Percentiles rank a stretch among this genome's conserved stretches.
Conservation (phyloP, 2,888 invertebrate species). For the Zaprionus bogoriensis region DNA sequence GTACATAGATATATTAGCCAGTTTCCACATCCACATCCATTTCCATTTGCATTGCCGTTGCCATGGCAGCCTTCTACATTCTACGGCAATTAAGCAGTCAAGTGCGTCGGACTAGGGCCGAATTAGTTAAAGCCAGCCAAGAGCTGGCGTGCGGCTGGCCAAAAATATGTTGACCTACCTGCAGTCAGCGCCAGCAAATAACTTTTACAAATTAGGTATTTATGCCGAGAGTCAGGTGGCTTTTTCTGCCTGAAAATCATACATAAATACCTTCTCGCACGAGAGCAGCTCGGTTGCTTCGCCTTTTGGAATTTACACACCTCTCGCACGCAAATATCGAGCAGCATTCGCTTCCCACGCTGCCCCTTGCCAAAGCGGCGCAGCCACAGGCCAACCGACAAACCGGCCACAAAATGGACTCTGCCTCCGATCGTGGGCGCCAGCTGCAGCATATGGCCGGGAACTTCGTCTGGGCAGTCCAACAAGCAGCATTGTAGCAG, state of each 20-base stretch:
- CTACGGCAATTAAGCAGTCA: conserved; percentile 57
- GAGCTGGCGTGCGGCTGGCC: conserved; percentile 28
- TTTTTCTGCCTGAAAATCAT: conserved; percentile 18
- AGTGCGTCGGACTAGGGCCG: conserved; percentile 25
- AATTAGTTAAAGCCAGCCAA: neutral
- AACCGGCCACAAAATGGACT: conserved; percentile 45
- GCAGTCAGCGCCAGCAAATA: conserved; percentile 14
- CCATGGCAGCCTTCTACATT: conserved; percentile 26
- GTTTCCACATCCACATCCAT: conserved; percentile 2
- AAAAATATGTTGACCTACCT: conserved; percentile 20
- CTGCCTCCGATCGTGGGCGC: conserved; percentile 1
- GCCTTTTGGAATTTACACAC: conserved; percentile 57
- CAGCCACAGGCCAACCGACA: conserved; percentile 32
- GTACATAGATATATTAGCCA: neutral
- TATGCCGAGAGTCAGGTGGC: conserved; percentile 3
- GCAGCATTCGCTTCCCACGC: conserved; percentile 7
- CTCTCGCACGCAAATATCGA: conserved; percentile 52
- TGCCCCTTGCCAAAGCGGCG: conserved; percentile 14
- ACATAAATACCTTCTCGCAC: conserved; percentile 10
- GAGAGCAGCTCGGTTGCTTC: conserved; percentile 4
- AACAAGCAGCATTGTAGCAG: neutral
- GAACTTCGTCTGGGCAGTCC: conserved; percentile 2
- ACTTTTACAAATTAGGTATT: conserved; percentile 32
- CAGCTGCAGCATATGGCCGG: conserved; percentile 46
- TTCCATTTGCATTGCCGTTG: conserved; percentile 1